phyloP scores from a whole-genome alignment of 2,113 vertebrate species.

The Sylvia atricapilla region DNA sequence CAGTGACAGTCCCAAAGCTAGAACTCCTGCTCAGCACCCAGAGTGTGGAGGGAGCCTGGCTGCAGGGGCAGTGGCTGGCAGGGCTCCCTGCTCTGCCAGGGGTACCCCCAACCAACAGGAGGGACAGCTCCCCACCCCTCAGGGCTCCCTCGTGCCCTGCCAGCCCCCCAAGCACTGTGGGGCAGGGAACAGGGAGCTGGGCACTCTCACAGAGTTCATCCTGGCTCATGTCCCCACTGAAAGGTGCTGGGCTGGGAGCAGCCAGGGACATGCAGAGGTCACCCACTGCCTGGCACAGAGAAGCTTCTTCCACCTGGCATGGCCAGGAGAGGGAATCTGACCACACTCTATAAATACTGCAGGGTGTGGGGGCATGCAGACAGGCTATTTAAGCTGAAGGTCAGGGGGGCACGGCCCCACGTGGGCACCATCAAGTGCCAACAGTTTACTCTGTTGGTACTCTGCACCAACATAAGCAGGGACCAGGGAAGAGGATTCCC shows the following conservation, averaged over 20 bases:
- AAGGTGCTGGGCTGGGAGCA: neutral
- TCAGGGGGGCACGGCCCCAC: neutral
- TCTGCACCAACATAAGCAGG: neutral
- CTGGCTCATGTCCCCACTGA: neutral
- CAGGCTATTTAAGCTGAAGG: slow-evolving; percentile 1
- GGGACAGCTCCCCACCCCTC: neutral
- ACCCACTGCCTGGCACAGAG: neutral
- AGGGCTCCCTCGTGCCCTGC: neutral
- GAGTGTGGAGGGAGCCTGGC: neutral
- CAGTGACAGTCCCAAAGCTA: neutral
- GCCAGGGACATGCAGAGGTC: neutral
- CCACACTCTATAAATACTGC: neutral
- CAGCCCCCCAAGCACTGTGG: rapidly evolving
- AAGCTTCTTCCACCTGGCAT: neutral
- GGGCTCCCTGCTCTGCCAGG: neutral
- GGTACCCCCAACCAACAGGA: neutral
- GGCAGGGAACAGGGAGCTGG: neutral
- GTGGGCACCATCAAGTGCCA: neutral
- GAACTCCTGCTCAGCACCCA: neutral
- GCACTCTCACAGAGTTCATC: neutral
- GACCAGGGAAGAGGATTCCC: neutral
- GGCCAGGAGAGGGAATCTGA: neutral
- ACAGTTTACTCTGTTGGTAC: neutral
- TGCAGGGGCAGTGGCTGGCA: neutral
- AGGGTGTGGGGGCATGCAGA: rapidly evolving